These are phyloP conservation scores for Plutomurus gul DNA, from an alignment of 1,140 invertebrate genomes.

Conservation along the genomic window DNA sequence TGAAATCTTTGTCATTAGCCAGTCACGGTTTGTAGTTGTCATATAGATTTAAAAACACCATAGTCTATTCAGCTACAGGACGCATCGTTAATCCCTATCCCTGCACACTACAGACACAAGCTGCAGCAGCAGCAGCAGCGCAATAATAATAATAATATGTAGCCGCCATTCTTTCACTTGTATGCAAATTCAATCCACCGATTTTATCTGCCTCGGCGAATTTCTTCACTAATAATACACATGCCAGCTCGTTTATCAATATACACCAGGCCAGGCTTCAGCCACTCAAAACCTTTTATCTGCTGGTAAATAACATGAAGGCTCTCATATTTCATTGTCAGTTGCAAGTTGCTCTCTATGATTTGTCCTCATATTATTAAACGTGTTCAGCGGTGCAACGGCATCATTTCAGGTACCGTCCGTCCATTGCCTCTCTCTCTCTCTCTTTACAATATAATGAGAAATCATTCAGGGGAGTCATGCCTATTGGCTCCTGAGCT, in stretches of 20 bases:
- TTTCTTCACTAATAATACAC: background rate
- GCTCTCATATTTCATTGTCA: background rate
- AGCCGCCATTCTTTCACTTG: background rate
- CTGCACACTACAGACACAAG: no score
- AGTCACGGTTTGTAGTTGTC: slow-evolving; percentile 31
- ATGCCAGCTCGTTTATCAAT: background rate
- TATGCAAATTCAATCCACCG: slow-evolving; percentile 13
- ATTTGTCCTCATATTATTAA: background rate
- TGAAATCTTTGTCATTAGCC: slow-evolving; percentile 38
- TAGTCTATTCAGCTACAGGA: background rate
- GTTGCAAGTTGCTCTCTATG: background rate
- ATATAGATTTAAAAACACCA: slow-evolving; percentile 21
- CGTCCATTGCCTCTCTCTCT: no score
- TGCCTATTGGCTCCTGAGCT: no score
- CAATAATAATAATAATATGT: background rate
- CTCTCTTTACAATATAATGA: no score
- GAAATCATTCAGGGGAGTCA: no score
- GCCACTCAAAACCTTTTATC: background rate
- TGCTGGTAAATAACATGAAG: background rate
- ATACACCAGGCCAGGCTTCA: background rate
- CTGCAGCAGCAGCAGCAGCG: no score
- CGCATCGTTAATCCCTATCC: background rate
- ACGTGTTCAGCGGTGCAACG: background rate
- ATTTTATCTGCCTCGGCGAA: slow-evolving; percentile 16
- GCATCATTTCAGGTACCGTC: no score